Conservation (phyloP, 2,113 vertebrate genomes). For the Athene noctua region DNA sequence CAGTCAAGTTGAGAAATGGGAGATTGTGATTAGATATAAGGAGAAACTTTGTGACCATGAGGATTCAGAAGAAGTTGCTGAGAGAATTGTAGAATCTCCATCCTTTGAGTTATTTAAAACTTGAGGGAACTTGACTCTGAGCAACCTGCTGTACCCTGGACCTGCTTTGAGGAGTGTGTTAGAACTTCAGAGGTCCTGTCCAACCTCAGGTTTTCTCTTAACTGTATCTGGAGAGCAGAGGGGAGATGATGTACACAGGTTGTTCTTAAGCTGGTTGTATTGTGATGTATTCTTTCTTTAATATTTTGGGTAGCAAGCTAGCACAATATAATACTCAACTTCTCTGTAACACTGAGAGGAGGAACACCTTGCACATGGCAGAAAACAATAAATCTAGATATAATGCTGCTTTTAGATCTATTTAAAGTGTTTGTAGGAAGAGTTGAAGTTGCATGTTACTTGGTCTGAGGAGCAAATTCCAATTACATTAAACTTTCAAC, state of each 20-base stretch:
- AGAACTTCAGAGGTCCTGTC: background rate
- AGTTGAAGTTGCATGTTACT: background rate
- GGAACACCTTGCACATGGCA: background rate
- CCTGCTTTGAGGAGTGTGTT: background rate
- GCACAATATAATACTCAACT: background rate
- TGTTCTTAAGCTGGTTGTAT: background rate
- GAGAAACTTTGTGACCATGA: background rate
- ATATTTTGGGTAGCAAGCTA: background rate
- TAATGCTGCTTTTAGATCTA: background rate
- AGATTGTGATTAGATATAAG: background rate
- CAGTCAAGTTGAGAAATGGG: background rate
- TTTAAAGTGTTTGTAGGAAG: background rate
- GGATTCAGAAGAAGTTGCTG: background rate
- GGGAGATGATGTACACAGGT: background rate
- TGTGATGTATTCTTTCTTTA: background rate
- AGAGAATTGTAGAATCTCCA: background rate
- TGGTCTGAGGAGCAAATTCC: background rate
- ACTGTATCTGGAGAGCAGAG: no score
- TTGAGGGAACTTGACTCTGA: background rate
- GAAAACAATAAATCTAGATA: background rate
- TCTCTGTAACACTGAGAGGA: background rate
- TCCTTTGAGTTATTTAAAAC: background rate
- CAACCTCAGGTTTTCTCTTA: background rate
- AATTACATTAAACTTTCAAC: background rate
- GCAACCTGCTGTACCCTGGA: background rate